Evolutionary conservation across 1,140 invertebrate species (phyloP).

Genomic region (Muscidifurax raptorellus): DNA sequence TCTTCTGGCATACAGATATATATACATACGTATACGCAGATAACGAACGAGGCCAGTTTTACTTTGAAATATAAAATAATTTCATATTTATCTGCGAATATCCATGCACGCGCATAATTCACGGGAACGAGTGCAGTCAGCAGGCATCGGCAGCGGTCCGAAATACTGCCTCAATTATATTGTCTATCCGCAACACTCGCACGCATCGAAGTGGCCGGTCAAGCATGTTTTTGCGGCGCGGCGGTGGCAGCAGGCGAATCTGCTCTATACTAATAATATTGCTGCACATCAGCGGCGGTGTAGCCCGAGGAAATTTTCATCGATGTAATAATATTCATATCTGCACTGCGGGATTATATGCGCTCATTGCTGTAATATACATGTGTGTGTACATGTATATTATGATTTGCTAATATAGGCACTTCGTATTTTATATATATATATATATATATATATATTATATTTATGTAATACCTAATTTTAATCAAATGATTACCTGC

Average conservation of each 20-base stretch:
- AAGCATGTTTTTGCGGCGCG: too few relatives aligned
- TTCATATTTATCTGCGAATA: neutral
- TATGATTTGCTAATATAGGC: neutral
- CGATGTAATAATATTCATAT: neutral
- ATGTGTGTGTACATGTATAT: too few relatives aligned
- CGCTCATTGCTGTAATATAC: neutral
- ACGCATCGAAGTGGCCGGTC: neutral
- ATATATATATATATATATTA: too few relatives aligned
- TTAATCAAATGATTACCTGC: neutral
- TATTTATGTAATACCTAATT: too few relatives aligned
- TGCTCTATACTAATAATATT: too few relatives aligned
- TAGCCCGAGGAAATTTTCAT: neutral
- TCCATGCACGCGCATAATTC: neutral
- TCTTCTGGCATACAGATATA: too few relatives aligned
- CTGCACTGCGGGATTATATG: neutral
- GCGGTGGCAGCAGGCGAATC: too few relatives aligned
- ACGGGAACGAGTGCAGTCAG: neutral
- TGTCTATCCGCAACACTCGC: neutral
- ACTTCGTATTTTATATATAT: neutral
- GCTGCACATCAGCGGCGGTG: too few relatives aligned
- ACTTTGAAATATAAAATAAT: neutral
- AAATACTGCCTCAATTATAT: neutral
- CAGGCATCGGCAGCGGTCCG: neutral
- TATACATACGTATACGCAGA: too few relatives aligned
- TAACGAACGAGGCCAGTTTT: neutral